Percentiles rank a stretch among this genome's conserved stretches.
phyloP scores from a whole-genome alignment of 2,113 vertebrate species.

The Hyaena hyaena region DNA sequence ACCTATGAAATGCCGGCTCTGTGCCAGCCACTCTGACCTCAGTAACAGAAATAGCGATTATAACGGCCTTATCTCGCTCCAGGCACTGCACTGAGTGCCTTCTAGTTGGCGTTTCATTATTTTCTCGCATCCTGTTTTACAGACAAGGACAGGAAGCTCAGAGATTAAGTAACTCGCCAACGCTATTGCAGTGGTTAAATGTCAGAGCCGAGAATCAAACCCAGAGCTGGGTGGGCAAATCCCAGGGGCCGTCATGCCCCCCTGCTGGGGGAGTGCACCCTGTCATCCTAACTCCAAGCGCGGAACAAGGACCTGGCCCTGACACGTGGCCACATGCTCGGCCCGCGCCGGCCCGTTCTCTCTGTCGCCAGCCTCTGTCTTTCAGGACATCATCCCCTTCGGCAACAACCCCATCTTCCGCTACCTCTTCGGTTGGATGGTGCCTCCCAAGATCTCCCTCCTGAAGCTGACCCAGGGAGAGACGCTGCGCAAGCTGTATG shows the following conservation, averaged over 20 bases:
- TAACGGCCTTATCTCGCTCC: not conserved
- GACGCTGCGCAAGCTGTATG: conserved; percentile 94
- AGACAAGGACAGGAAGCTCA: not conserved
- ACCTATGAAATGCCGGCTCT: not conserved
- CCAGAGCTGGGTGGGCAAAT: not conserved
- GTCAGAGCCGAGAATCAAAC: not conserved
- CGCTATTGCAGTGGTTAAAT: not conserved
- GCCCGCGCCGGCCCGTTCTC: not conserved
- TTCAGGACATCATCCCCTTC: conserved; percentile 98
- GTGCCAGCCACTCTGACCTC: not conserved
- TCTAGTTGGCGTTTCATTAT: not conserved
- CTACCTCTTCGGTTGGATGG: conserved; percentile 98
- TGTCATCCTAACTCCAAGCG: rapidly evolving
- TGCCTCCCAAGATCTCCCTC: conserved; percentile 98
- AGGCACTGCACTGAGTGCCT: not conserved
- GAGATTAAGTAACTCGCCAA: not conserved
- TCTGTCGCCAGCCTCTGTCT: not conserved
- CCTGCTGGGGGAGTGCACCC: not conserved
- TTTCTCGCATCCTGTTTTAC: not conserved
- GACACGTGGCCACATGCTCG: rapidly evolving
- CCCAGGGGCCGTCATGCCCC: not conserved
- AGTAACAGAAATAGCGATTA: not conserved
- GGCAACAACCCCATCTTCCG: conserved; percentile 96
- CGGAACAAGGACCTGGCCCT: not conserved
- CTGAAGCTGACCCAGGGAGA: conserved; percentile 98